Evolutionary conservation across 2,113 vertebrate genomes (phyloP), one percentile per base, ranked within the genome.

Genomic region (Brachyhypopomus occidentalis): DNA sequence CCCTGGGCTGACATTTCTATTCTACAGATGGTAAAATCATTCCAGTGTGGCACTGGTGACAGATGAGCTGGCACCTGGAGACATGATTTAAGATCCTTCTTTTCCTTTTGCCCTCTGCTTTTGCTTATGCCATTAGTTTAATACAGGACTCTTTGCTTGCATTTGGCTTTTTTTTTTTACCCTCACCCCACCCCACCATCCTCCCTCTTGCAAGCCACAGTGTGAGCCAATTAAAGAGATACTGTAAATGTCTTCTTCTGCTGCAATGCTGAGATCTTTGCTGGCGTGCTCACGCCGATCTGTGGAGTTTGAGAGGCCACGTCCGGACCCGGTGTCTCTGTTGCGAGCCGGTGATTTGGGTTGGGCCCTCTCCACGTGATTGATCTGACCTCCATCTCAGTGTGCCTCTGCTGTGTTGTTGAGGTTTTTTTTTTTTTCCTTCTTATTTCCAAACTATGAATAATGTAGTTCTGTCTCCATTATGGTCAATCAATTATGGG

Each of bases 21-120:
- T 86, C 80, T 69, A 85, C 80, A 86, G 85, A 88, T 83, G 87
- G 84, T 81, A 86, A 86, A 86, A 86, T 85, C 82, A 87, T 84
- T 85, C 71, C 82, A 63, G 82, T 81, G 71, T 82, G 67, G 67
- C 79, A 66, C 76, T 79, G 66, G 75, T 87, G 85, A 88, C 79
- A 87, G 80, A 87, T 81, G 82, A 83, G 80, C 77, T 79, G 82
- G 62, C 84, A 86, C 79, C 77, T 69, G 17, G 45, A 85, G 82
- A 83, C 48, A 72, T 86, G 84, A 88, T 88, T 88, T 84, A 88
- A 81, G 84, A 75, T 81, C 77, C 75, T 78, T 78, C 79, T 83
- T 83, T 84, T 82, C 73, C 83, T 79, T 77, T 84, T 84, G 85
- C 80, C 85, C 83, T 86, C 80, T 81, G 79, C 81, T 83, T 86